Base-by-base conservation (phyloP, 2,888 invertebrate species). In the Thymelicus acteon region DNA sequence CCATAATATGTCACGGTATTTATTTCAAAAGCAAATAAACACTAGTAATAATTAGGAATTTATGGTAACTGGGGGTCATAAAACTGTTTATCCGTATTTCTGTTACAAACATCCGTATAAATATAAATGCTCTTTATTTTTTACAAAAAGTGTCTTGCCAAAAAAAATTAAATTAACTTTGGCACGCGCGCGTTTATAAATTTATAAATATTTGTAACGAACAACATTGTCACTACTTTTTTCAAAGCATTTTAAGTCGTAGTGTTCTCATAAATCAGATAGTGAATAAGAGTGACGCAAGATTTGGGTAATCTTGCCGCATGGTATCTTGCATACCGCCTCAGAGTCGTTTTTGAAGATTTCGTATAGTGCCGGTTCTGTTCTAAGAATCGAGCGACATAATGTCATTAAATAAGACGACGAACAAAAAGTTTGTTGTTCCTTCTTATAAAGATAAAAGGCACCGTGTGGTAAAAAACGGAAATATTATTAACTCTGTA, bases 381-480 rank as follows among this genome's bases (percentile, higher is more conserved):
- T 57, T 31, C 13, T 31, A 2, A 12, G 10, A 24, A 13, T 13
- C 31, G 31, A 57, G 13, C 7, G 31, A 52, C 8, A 7, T 5
- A 49, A 12, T 12, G 13, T 57, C 13, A 37, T 13, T 37, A 6
- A 57, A 54, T 6, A 13, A 8, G 57, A 57, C 15, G 31, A 19
- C 24, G 37, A 24, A 54, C 54, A 57, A 31, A 37, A 57, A 57
- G 13, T 37, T n/a, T 57, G 37, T 57, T 37, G 31, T 57, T 57
- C 37, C 57, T 13, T 31, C 31, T 67, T 67, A 67, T 31, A 54
- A 54, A 24, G 31, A 49, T 67, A 67, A 72, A 78, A 78, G 78
- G 78, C 78, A 77, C 78, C 39, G 72, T 65, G 75, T 74, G 72
- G 71, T 69, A 74, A 67, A 72, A 71, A 72, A 44, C 52, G 31